Evolutionary conservation across 1,140 invertebrate genomes (phyloP).

Genomic region (Papilio polyxenes): DNA sequence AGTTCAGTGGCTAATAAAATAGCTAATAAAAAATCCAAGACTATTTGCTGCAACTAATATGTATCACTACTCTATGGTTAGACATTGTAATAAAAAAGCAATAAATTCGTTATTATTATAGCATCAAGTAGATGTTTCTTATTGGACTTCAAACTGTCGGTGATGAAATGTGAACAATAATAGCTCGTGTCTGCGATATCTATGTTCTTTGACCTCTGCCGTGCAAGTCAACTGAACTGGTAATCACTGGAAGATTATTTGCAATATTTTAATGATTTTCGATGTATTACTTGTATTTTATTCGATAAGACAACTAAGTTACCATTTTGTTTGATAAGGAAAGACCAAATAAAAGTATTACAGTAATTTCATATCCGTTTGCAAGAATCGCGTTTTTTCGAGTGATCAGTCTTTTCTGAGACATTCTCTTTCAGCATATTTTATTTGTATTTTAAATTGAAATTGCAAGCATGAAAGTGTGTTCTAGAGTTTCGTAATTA

Average conservation of each 20-base stretch:
- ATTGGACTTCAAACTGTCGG: slow-evolving; percentile 28
- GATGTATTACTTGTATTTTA: slow-evolving; percentile 13
- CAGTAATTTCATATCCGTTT: neutral
- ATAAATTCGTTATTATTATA: slow-evolving; percentile 21
- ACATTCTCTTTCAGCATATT: too few relatives aligned
- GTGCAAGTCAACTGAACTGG: neutral
- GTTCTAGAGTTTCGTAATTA: neutral
- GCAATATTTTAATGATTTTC: neutral
- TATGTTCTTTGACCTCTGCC: neutral
- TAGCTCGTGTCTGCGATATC: slow-evolving; percentile 32
- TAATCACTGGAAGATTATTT: slow-evolving; percentile 11
- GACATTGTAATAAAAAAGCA: slow-evolving; percentile 2
- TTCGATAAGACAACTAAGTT: slow-evolving; percentile 2
- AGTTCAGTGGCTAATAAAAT: neutral
- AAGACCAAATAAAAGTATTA: neutral
- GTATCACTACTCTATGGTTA: neutral
- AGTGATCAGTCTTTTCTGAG: neutral
- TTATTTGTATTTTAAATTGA: neutral
- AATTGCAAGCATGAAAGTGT: neutral
- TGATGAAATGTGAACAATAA: slow-evolving; percentile 27
- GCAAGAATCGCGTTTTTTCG: neutral
- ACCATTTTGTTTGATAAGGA: neutral
- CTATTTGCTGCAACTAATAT: neutral
- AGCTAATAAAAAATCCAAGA: neutral
- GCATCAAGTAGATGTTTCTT: neutral